A percentile compares a stretch with the other conserved stretches of the same genome.
Evolutionary conservation across 2,113 vertebrate genomes (phyloP).

Genomic region (Kryptolebias marmoratus): DNA sequence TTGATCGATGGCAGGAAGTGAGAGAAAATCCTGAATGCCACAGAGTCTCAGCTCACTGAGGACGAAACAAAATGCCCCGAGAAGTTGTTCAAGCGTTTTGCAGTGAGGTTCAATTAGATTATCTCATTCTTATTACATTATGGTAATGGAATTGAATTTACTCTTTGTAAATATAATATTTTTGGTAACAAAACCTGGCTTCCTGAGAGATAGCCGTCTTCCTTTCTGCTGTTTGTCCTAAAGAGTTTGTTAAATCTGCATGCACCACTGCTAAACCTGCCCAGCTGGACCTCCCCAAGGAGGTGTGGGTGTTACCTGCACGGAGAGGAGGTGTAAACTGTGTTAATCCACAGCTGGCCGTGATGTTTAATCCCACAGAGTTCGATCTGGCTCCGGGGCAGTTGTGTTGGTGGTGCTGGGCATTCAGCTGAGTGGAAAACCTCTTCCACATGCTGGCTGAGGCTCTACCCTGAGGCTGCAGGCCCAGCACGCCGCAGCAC

Average conservation of each 20-base stretch:
- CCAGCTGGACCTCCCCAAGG: conserved; percentile 35
- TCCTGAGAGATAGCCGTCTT: conserved; percentile 28
- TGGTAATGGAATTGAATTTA: conserved; percentile 58
- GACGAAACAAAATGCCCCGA: conserved; percentile 63
- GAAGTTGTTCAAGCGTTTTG: conserved; percentile 71
- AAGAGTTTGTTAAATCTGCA: conserved; percentile 9
- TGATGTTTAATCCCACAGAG: conserved; percentile 57
- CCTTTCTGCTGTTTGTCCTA: conserved; percentile 10
- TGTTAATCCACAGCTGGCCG: conserved; percentile 77
- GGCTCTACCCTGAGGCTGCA: conserved; percentile 65
- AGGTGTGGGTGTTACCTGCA: conserved; percentile 59
- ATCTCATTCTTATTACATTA: conserved; percentile 68
- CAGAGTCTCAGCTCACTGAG: conserved; percentile 51
- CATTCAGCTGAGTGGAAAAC: conserved; percentile 76
- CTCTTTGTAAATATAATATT: conserved; percentile 57
- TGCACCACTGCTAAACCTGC: conserved; percentile 30
- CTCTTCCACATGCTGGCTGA: conserved; percentile 73
- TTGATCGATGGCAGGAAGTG: conserved; percentile 53
- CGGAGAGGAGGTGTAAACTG: conserved; percentile 76
- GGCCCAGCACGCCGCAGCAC: conserved; percentile 62
- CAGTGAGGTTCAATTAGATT: conserved; percentile 70
- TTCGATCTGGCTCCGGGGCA: conserved; percentile 43
- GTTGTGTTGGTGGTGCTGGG: conserved; percentile 53
- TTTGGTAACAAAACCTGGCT: conserved; percentile 57
- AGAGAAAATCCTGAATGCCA: conserved; percentile 45